Conservation (phyloP, 1,140 invertebrate genomes). For the Mamestra configurata region DNA sequence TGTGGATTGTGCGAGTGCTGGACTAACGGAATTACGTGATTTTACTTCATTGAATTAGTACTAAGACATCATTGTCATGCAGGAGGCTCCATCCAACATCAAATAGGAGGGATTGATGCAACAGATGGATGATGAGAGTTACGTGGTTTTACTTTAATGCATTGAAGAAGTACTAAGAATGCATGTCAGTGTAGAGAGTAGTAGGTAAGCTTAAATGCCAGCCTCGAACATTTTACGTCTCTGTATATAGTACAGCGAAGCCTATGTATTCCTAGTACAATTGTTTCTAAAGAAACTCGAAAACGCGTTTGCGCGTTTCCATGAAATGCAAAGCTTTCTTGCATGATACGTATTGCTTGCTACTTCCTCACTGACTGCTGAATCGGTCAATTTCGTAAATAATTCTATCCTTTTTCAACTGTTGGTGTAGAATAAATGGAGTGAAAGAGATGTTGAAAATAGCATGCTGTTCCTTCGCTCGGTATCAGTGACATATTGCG, state of each 20-base stretch:
- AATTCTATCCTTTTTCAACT: slow-evolving; percentile 19
- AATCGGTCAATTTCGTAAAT: neutral
- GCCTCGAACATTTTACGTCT: too few species aligned
- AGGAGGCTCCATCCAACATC: too few species aligned
- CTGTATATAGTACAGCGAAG: neutral
- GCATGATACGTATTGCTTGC: neutral
- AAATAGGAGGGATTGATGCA: neutral
- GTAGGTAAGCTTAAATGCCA: neutral
- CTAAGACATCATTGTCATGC: neutral
- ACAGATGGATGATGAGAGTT: neutral
- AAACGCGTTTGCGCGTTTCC: slow-evolving; percentile 50
- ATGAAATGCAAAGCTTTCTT: slow-evolving; percentile 41
- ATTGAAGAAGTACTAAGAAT: neutral
- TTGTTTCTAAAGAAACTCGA: slow-evolving; percentile 50
- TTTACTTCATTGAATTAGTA: slow-evolving; percentile 15
- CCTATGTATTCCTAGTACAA: slow-evolving; percentile 50
- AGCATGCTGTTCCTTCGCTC: neutral
- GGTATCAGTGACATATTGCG: slow-evolving; percentile 34
- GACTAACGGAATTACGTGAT: neutral
- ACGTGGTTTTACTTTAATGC: slow-evolving; percentile 1
- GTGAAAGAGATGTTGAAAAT: neutral
- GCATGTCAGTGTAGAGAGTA: neutral
- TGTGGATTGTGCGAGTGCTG: neutral
- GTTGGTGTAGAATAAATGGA: neutral
- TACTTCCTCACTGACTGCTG: neutral